Evolutionary conservation across 2,797 vertebrate genomes (phyloP), one percentile per base, ranked within the genome.

Genomic region (Mormyrus hasselquistii): DNA sequence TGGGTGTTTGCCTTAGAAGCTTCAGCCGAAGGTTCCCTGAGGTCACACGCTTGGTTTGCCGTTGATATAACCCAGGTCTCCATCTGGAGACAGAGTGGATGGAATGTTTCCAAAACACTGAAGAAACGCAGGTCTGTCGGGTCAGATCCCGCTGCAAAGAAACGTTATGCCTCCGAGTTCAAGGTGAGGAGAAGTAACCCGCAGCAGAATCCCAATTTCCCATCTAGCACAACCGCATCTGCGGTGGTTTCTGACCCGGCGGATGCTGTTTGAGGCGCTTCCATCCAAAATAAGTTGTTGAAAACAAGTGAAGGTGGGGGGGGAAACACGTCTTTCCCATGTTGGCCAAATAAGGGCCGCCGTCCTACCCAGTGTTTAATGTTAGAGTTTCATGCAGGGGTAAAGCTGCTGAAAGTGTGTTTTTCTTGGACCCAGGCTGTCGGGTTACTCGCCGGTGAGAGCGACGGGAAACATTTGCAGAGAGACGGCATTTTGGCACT

Each of bases 291-390:
- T 22, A 84, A 84, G 47, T 14, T 49, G 85, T 87, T 87, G 29
- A 55, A 59, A 87, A 59, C 85, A 38, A 57, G 85, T 38, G 49
- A 16, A 57, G 16, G 29, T 34, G 29, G 29, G 29, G 29, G 29
- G 22, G 25, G 16, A 1, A 49, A 22, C 49, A 25, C 29, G 7
- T 1, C 3, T 9, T 44, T 59, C 59, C 16, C 82, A 84, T 84
- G 82, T 52, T 84, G 82, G 44, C 82, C 49, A 84, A 49, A 84
- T 84, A 84, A 84, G 49, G 82, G 82, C 47, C 29, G 53, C 85
- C 29, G 22, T 84, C 47, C 82, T 84, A 5, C 47, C 82, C 47
- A 52, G 22, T 84, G 82, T 87, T 87, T 57, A 57, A 25, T 9
- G 5, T 41, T 57, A 4, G 53, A 44, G 85, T 57, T 87, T 59